Base-by-base conservation (phyloP, 2,797 vertebrate species). In the Phrynocephalus forsythii region DNA sequence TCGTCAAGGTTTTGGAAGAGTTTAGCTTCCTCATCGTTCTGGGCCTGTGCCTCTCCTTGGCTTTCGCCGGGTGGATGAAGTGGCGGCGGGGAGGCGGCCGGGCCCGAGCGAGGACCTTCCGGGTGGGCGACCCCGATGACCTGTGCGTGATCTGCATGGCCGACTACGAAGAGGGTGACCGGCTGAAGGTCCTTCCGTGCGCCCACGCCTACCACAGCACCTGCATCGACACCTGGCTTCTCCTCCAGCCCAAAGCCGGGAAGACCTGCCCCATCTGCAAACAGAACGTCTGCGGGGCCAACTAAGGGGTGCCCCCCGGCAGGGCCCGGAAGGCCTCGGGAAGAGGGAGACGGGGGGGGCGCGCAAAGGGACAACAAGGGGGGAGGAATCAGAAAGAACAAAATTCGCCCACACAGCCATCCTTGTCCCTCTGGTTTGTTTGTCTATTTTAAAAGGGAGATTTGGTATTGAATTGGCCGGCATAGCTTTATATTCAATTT, bases 71-170 rank as follows among this genome's bases (percentile, higher is more conserved):
- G 0, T 71, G 3, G 0, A 15, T 80, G 38, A 88, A n/a, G 26
- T 88, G 71, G 84, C 56, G 20, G 67, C 72, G 75, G 24, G 96
- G 97, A 89, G 95, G 96, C 71, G 97, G 95, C 90, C 95, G 94
- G 68, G 97, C 97, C 75, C 96, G 95, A 33, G 95, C 95, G 48
- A 96, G 96, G 83, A 96, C 83, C 22, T 98, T 97, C 93, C 96
- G 90, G 1, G 97, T 97, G 92, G 97, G 82, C 5, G 63, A 89
- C 0, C 67, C 16, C 1, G 7, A 63, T 0, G 97, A 99, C 72
- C 89, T 96, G 4, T 98, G 98, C 4, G 97, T 96, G 13, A 98
- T 98, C 94, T 98, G 98, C 92, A 95, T 98, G 94, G 97, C 97
- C 13, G 98, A 98, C 9, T 98, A 97, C 3, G 96, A 97, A 92